These are phyloP conservation scores for Strongylocentrotus purpuratus DNA, from an alignment of 35 echinoderm and acorn worm genomes.

Conservation along the genomic window DNA sequence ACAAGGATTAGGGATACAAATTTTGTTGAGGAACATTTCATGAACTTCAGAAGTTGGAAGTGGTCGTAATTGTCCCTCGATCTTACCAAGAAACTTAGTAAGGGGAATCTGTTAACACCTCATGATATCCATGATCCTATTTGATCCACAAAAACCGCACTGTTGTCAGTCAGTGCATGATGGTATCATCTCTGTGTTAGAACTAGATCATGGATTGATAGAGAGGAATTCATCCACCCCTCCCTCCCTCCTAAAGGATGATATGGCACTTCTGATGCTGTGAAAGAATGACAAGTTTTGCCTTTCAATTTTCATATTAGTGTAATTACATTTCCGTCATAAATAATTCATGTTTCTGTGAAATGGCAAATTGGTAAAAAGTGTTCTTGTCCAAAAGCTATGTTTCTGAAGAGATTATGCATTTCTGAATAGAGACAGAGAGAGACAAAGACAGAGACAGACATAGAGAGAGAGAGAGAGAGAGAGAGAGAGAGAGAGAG, in stretches of 20 bases:
- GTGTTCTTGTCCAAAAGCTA: too few relatives aligned
- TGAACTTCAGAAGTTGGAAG: background rate
- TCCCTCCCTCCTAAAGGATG: background rate
- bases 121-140: background rate
- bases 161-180: background rate
- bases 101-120: background rate
- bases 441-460: too few relatives aligned
- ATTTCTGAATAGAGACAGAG: too few relatives aligned
- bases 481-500: too few relatives aligned
- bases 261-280: background rate
- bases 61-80: background rate
- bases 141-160: slow-evolving; percentile 6
- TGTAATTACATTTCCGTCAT: too few relatives aligned
- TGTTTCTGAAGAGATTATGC: too few relatives aligned
- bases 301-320: background rate
- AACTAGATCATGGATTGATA: background rate
- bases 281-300: background rate
- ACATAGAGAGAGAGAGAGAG: too few relatives aligned
- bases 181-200: background rate
- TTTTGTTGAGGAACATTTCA: background rate
- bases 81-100: background rate
- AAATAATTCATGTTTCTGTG: too few relatives aligned
- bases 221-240: background rate
- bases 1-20: background rate
- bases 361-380: too few relatives aligned